Conservation (phyloP, 2,113 vertebrate species). For the Gallinago jamesoni region DNA sequence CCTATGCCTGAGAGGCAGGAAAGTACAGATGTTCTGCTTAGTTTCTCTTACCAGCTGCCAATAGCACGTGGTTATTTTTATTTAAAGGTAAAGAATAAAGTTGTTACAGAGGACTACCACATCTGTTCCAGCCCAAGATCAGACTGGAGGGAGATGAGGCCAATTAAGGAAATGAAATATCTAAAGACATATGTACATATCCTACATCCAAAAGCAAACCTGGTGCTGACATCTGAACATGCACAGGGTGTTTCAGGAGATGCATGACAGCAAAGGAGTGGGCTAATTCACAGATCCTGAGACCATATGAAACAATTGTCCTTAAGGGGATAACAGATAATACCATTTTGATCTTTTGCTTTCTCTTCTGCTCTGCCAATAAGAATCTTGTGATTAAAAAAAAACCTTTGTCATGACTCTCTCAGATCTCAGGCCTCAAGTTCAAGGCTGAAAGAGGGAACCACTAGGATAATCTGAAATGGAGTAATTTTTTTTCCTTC, state of each 20-base stretch:
- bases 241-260: neutral
- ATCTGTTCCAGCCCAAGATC: constrained; percentile 1
- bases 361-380: neutral
- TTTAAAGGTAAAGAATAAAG: neutral
- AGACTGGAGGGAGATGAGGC: neutral
- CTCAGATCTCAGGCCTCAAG: neutral
- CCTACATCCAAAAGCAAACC: neutral
- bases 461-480: neutral
- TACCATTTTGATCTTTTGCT: neutral
- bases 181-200: neutral
- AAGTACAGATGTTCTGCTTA: neutral
- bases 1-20: neutral
- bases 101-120: neutral
- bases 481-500: neutral
- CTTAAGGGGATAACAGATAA: neutral
- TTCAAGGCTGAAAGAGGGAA: neutral
- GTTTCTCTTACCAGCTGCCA: neutral
- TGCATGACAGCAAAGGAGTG: neutral
- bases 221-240: neutral
- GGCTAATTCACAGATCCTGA: neutral
- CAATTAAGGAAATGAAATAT: neutral
- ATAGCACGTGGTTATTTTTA: constrained; percentile 16
- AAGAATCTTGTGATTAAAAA: neutral
- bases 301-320: neutral
- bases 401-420: neutral